Evolutionary conservation across 2,113 vertebrate genomes (phyloP).

Genomic region (Pleuronectes platessa): DNA sequence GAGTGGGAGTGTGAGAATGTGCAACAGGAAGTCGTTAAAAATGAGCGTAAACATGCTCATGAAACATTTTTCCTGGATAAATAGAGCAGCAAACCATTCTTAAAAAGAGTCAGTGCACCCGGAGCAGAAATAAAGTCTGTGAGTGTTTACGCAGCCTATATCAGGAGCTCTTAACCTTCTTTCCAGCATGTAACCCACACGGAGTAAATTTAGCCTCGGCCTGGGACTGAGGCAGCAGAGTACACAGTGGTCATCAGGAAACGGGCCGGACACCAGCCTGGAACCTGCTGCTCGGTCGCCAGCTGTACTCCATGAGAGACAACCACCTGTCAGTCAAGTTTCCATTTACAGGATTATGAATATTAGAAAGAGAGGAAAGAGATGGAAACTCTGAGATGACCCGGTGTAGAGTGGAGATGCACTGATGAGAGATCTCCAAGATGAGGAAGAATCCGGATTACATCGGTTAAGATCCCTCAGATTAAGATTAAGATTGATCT

Average conservation of each 20-base stretch:
- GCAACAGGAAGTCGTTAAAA: constrained; percentile 73
- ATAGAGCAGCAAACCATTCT: constrained; percentile 46
- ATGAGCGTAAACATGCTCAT: constrained; percentile 63
- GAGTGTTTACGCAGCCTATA: constrained; percentile 65
- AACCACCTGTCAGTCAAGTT: constrained; percentile 9
- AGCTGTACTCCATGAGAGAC: background rate
- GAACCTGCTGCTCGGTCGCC: constrained; percentile 10
- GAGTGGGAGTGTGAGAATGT: constrained; percentile 66
- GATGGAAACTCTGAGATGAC: background rate
- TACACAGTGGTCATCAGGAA: constrained; percentile 42
- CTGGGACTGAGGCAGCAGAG: constrained; percentile 53
- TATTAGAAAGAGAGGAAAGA: background rate
- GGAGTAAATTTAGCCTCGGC: constrained; percentile 66
- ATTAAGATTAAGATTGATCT: no score
- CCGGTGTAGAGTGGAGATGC: background rate
- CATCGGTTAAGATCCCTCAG: no score
- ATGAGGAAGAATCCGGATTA: background rate
- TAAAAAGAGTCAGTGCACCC: constrained; percentile 59
- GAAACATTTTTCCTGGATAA: constrained; percentile 65
- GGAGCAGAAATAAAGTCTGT: constrained; percentile 46
- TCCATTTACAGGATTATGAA: background rate
- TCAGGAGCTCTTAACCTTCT: constrained; percentile 64
- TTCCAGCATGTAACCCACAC: constrained; percentile 36
- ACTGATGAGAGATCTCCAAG: no score
- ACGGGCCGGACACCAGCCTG: background rate